Evolutionary conservation across 2,113 vertebrate genomes (phyloP).

Genomic region (human): DNA sequence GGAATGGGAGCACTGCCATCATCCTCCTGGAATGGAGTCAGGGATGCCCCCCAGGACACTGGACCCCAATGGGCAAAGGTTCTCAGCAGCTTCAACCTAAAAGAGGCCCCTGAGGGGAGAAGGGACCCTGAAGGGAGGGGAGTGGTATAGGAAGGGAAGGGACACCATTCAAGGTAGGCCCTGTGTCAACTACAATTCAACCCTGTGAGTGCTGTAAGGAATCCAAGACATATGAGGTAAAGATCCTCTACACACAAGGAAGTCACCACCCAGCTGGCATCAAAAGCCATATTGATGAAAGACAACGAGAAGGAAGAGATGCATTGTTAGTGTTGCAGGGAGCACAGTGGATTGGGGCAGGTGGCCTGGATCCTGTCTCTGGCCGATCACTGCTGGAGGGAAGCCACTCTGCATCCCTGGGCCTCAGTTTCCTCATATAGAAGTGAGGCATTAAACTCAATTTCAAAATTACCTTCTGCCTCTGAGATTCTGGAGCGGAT

Average conservation of each 20-base stretch:
- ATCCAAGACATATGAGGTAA: not conserved
- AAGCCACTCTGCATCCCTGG: not conserved
- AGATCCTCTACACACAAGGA: not conserved
- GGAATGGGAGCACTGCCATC: too few relatives aligned
- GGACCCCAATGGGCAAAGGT: not conserved
- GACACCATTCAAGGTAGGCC: not conserved
- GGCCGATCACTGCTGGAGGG: not conserved
- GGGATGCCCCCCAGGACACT: too few relatives aligned
- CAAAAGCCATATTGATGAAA: not conserved
- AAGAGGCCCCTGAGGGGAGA: not conserved
- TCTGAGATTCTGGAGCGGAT: not conserved
- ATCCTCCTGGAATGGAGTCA: not conserved
- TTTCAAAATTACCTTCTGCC: not conserved
- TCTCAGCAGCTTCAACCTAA: not conserved
- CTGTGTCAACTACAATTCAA: not conserved
- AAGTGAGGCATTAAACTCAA: not conserved
- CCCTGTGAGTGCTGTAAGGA: not conserved
- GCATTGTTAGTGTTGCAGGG: accelerated
- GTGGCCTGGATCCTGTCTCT: not conserved
- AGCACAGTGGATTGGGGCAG: too few relatives aligned
- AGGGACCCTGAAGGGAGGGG: not conserved
- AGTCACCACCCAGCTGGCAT: accelerated
- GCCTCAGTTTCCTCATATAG: not conserved
- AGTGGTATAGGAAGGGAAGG: not conserved
- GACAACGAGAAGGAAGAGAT: too few relatives aligned